Evolutionary conservation across 2,797 vertebrate genomes (phyloP).

Genomic region (Tapera naevia): DNA sequence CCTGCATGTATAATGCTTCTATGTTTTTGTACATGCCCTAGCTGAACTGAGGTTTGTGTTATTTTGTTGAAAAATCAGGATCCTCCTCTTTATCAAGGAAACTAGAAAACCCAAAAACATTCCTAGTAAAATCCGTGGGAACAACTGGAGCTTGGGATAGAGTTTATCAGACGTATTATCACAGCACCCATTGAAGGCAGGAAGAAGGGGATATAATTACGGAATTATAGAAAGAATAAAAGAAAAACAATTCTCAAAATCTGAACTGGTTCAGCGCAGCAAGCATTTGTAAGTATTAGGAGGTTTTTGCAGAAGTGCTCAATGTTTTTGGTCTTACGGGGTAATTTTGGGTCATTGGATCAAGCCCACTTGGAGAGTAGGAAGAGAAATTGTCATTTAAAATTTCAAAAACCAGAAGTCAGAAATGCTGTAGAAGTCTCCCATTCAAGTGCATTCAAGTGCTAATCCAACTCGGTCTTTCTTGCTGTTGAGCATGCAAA

Average conservation of each 20-base stretch:
- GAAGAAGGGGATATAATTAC: not conserved
- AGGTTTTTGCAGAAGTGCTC: not conserved
- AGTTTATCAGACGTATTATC: not conserved
- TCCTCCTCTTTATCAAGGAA: not conserved
- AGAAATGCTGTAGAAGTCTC: not conserved
- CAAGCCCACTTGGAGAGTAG: not conserved
- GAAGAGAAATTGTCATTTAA: not conserved
- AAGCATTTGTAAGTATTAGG: not conserved
- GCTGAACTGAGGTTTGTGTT: not conserved
- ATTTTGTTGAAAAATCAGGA: not conserved
- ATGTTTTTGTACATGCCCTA: not conserved
- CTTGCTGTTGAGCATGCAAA: not conserved
- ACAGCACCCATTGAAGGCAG: not conserved
- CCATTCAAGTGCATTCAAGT: not conserved
- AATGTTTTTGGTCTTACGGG: not conserved
- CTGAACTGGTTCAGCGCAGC: not conserved
- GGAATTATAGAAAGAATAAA: not conserved
- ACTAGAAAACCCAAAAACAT: not conserved
- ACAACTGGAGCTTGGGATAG: not conserved
- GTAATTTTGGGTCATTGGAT: not conserved
- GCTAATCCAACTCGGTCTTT: not conserved
- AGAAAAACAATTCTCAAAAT: not conserved
- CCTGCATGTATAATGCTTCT: not conserved
- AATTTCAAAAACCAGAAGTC: not conserved
- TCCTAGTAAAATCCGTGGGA: not conserved